Evolutionary conservation across 2,113 vertebrate species (phyloP).

Genomic region (Corydoras sp.): DNA sequence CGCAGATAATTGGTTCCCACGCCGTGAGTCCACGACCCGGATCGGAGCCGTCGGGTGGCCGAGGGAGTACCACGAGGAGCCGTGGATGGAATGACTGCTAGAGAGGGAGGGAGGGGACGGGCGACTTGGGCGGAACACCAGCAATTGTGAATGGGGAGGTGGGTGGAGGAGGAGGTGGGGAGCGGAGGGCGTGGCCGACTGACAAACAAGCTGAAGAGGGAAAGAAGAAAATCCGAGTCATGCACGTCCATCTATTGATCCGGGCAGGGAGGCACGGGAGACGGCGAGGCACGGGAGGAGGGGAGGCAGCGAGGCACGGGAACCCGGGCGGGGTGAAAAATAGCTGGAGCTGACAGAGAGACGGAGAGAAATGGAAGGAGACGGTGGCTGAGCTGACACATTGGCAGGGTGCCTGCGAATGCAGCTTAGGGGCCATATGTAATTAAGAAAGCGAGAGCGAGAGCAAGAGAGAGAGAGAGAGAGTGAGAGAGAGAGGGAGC

Average conservation of each 20-base stretch:
- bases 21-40: no score
- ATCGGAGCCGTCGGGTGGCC: no score
- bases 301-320: slow-evolving; percentile 1
- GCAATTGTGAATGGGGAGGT: no score
- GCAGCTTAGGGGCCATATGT: slow-evolving; percentile 39
- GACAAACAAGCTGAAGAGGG: slow-evolving; percentile 22
- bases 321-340: slow-evolving; percentile 26
- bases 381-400: slow-evolving; percentile 13
- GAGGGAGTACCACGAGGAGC: no score
- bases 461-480: neutral
- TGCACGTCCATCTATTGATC: slow-evolving; percentile 36
- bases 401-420: slow-evolving; percentile 29
- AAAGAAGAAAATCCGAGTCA: slow-evolving; percentile 15
- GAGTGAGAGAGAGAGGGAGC: neutral
- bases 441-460: slow-evolving; percentile 31
- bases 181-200: slow-evolving; percentile 4
- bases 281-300: slow-evolving; percentile 1
- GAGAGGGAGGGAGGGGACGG: no score
- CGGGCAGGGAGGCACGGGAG: slow-evolving; percentile 4
- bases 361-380: slow-evolving; percentile 12
- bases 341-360: slow-evolving; percentile 16
- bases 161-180: no score
- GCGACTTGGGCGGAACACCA: no score
- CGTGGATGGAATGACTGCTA: no score
- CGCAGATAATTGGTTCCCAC: no score